Evolutionary conservation across 1,140 invertebrate genomes (phyloP), one percentile per base, ranked within the genome.

Genomic region (Caenorhabditis latens): DNA sequence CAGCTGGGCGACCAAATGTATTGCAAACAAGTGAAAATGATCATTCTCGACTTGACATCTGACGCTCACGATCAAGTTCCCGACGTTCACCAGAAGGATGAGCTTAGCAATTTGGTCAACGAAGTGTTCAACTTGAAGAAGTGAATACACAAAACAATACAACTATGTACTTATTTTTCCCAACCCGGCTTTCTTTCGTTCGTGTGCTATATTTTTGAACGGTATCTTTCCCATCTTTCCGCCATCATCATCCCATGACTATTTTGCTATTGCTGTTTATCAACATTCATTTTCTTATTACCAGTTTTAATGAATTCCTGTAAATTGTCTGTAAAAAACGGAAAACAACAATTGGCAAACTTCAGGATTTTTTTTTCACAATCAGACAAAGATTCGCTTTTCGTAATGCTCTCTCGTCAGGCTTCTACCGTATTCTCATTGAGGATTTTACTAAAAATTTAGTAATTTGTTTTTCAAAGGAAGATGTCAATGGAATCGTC

Each of bases 141-240:
- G 32, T 32, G 32, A 32, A n/a, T 79, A n/a, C 5, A 9, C 7
- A 19, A 8, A 6, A 5, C 21, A 65, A 65, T 46, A 11, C n/a
- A 16, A 13, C 24, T 79, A 32, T 50, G 46, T 50, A 79, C 21
- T 79, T n/a, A 46, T 21, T 40, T 79, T 19, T 21, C 21, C 24
- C 46, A 1, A 50, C 40, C 46, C 42, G 19, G 43, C 46, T 50
- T 75, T 75, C 71, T 50, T 50, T 50, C 71, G 24, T 79, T 79
- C 71, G 71, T 79, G 71, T 79, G 71, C 71, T 50, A 79, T 79
- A 43, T 71, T 79, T 63, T 79, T 79, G 71, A 79, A 79, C 71
- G 71, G 71, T 79, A 79, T 79, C 71, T 24, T 79, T 79, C n/a
- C 71, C 4, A 8, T 4, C 42, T 24, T 13, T 42, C 16, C 71